phyloP scores from a whole-genome alignment of 2,113 vertebrate genomes.

The Embiotoca jacksoni region DNA sequence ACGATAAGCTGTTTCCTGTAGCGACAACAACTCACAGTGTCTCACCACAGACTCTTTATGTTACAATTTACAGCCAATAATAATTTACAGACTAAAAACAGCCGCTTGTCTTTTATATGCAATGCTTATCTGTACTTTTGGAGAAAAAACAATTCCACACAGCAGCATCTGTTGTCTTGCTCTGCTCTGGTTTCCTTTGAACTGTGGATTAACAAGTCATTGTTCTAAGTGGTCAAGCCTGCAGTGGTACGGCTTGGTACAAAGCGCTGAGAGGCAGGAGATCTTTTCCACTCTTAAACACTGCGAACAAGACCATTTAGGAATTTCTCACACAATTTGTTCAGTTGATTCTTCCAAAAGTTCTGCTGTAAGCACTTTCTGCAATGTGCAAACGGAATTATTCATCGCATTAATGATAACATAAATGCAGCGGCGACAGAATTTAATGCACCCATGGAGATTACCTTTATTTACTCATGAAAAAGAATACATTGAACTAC shows the following conservation, averaged over 20 bases:
- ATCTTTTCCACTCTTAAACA: constrained; percentile 59
- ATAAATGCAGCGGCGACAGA: constrained; percentile 81
- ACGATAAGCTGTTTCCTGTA: constrained; percentile 75
- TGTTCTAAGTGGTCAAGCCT: constrained; percentile 66
- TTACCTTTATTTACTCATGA: constrained; percentile 83
- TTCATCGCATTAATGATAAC: constrained; percentile 81
- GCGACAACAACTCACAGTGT: constrained; percentile 58
- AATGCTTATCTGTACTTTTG: constrained; percentile 57
- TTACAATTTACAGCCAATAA: constrained; percentile 73
- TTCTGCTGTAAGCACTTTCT: constrained; percentile 79
- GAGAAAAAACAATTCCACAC: constrained; percentile 33
- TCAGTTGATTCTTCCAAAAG: constrained; percentile 77
- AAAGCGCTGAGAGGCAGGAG: constrained; percentile 36
- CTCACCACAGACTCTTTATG: constrained; percentile 60
- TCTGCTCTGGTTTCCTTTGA: constrained; percentile 31
- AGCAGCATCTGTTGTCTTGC: constrained; percentile 50
- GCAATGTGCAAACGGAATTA: constrained; percentile 80
- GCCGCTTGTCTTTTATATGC: constrained; percentile 50
- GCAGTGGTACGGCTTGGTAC: constrained; percentile 26
- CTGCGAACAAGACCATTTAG: constrained; percentile 72
- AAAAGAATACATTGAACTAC: constrained; percentile 73
- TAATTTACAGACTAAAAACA: constrained; percentile 74
- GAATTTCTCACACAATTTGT: constrained; percentile 76
- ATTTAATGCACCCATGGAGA: constrained; percentile 75
- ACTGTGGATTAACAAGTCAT: constrained; percentile 51